phyloP scores from a whole-genome alignment of 53 echinoderm and acorn worm species.

The Temnopleurus reevesii region DNA sequence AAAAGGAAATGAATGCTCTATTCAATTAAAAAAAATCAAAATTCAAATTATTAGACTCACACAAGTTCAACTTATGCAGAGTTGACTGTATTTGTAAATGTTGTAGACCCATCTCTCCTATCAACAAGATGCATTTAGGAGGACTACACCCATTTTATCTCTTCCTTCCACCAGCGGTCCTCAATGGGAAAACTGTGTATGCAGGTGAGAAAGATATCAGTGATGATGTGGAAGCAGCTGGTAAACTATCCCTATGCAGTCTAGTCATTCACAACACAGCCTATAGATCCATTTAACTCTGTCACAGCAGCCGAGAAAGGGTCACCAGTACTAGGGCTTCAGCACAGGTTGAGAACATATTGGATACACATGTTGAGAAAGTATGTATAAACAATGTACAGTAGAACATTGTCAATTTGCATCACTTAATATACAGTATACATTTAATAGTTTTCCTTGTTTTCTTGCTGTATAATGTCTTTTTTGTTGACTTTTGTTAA shows the following conservation, averaged over 20 bases:
- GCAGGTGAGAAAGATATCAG: conserved; percentile 28
- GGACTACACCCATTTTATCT: background rate
- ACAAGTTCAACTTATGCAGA: too few relatives aligned
- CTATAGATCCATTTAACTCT: background rate
- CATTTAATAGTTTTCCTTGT: too few relatives aligned
- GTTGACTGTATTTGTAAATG: too few relatives aligned
- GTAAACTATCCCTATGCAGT: conserved; percentile 26
- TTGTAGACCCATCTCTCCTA: too few relatives aligned
- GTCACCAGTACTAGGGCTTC: conserved; percentile 5
- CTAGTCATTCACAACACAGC: conserved; percentile 22
- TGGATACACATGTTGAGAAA: background rate
- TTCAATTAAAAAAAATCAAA: too few relatives aligned
- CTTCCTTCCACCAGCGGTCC: too few relatives aligned
- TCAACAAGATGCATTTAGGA: too few relatives aligned
- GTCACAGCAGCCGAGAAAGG: conserved; percentile 16
- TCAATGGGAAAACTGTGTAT: background rate
- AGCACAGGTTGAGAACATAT: background rate
- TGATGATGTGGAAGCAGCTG: conserved; percentile 35
- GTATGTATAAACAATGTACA: background rate
- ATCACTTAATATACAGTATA: too few relatives aligned
- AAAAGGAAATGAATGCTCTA: too few relatives aligned
- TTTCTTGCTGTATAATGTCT: too few relatives aligned
- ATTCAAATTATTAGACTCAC: too few relatives aligned
- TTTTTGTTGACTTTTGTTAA: too few relatives aligned
- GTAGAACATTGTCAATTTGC: background rate